phyloP scores from a whole-genome alignment of 2,113 vertebrate species.

The Hyla sarda region DNA sequence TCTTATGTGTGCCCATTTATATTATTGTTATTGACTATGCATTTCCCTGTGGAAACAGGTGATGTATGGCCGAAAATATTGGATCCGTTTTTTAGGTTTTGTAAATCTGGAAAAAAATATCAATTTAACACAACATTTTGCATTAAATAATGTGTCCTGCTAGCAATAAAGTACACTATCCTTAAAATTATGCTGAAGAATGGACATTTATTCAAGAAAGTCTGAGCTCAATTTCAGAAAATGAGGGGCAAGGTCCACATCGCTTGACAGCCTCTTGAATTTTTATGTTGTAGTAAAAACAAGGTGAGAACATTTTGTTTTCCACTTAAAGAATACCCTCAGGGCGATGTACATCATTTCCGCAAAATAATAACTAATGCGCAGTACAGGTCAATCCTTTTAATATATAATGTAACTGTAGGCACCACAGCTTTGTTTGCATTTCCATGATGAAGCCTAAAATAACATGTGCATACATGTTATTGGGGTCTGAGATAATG shows the following conservation, averaged over 20 bases:
- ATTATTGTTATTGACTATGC: too few relatives aligned
- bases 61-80: too few relatives aligned
- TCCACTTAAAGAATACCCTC: conserved; percentile 5
- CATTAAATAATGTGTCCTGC: neutral
- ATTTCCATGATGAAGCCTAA: neutral
- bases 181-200: neutral
- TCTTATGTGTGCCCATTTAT: too few relatives aligned
- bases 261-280: neutral
- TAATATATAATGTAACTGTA: conserved; percentile 15
- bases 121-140: neutral
- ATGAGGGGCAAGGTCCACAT: neutral
- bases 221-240: neutral
- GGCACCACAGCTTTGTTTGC: neutral
- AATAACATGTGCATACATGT: neutral
- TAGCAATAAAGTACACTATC: too few relatives aligned
- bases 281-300: conserved; percentile 2
- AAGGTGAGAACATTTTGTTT: conserved; percentile 35
- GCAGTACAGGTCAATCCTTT: neutral
- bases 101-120: too few relatives aligned
- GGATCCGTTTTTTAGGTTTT: too few relatives aligned
- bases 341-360: conserved; percentile 14
- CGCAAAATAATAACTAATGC: conserved; percentile 17
- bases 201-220: neutral
- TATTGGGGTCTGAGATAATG: neutral
- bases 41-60: too few relatives aligned